These are phyloP conservation scores for Hippocampus barbouri DNA, from an alignment of 2,113 vertebrate species.

Conservation along the genomic window DNA sequence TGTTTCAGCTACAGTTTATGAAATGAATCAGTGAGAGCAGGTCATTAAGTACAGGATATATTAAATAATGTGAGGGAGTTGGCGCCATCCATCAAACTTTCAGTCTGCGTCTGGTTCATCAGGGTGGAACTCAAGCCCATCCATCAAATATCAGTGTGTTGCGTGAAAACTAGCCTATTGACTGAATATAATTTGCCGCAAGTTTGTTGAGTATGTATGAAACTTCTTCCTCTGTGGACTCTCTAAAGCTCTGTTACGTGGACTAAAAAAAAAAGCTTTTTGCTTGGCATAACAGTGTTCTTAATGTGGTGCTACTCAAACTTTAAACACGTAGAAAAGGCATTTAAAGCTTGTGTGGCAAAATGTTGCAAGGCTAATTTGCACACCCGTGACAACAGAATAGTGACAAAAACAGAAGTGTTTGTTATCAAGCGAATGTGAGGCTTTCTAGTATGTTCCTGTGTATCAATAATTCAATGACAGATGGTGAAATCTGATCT, in stretches of 20 bases:
- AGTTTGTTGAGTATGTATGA: slow-evolving; percentile 22
- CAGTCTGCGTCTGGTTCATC: slow-evolving; percentile 13
- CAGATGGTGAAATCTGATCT: too few relatives aligned
- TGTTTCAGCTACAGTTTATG: slow-evolving; percentile 43
- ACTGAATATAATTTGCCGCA: slow-evolving; percentile 23
- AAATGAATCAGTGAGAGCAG: slow-evolving; percentile 44
- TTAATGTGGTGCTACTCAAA: neutral
- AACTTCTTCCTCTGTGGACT: slow-evolving; percentile 17
- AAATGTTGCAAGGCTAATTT: too few relatives aligned
- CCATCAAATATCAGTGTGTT: slow-evolving; percentile 13
- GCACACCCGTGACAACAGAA: too few relatives aligned
- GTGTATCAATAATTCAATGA: too few relatives aligned
- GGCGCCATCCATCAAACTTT: slow-evolving; percentile 44
- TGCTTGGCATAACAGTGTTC: too few relatives aligned
- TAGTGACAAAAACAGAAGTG: too few relatives aligned
- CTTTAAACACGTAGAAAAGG: too few relatives aligned
- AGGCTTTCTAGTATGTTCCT: too few relatives aligned
- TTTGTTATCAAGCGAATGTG: too few relatives aligned
- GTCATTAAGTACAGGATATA: slow-evolving; percentile 50
- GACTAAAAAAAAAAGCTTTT: slow-evolving; percentile 1
- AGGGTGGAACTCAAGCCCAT: slow-evolving; percentile 17
- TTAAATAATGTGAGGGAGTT: slow-evolving; percentile 46
- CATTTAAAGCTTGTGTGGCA: too few relatives aligned
- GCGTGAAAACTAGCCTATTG: slow-evolving; percentile 1
- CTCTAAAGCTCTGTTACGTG: slow-evolving; percentile 19